Evolutionary conservation across 2,113 vertebrate species (phyloP).

Genomic region (Symphodus melops): DNA sequence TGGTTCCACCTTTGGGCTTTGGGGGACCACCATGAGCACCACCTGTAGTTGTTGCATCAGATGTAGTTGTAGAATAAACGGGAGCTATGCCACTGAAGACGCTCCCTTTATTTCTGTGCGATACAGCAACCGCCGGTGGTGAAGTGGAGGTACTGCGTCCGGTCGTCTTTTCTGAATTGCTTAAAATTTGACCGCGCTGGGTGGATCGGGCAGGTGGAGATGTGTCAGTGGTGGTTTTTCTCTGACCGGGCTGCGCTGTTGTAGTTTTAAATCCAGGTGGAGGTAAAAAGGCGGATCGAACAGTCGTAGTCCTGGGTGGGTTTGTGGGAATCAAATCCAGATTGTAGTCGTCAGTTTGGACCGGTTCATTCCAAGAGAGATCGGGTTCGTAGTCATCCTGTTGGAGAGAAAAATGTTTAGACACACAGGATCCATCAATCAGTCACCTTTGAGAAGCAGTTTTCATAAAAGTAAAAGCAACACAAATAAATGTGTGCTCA

Average conservation of each 20-base stretch:
- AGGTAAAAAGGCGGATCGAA: slow-evolving; percentile 16
- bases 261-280: slow-evolving; percentile 46
- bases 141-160: slow-evolving; percentile 11
- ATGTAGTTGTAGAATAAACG: slow-evolving; percentile 18
- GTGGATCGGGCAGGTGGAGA: slow-evolving; percentile 15
- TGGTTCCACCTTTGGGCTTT: neutral
- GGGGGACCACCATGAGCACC: neutral
- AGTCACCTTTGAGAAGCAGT: neutral
- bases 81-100: slow-evolving; percentile 10
- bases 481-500: too few species aligned
- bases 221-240: slow-evolving; percentile 30
- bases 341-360: slow-evolving; percentile 40
- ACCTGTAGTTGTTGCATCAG: neutral
- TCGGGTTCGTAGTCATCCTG: slow-evolving; percentile 64
- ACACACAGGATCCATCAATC: neutral
- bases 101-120: slow-evolving; percentile 16
- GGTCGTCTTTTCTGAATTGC: neutral
- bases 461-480: too few species aligned
- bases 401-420: slow-evolving; percentile 17
- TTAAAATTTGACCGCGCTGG: neutral
- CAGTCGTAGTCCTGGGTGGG: slow-evolving; percentile 19
- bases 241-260: slow-evolving; percentile 10
- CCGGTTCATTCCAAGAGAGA: slow-evolving; percentile 50
- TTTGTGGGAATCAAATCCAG: slow-evolving; percentile 35
- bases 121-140: slow-evolving; percentile 28